A percentile compares a stretch with the other conserved stretches of the same genome.
Evolutionary conservation across 1,140 invertebrate species (phyloP).

Genomic region (Thereuonema tuberculata): DNA sequence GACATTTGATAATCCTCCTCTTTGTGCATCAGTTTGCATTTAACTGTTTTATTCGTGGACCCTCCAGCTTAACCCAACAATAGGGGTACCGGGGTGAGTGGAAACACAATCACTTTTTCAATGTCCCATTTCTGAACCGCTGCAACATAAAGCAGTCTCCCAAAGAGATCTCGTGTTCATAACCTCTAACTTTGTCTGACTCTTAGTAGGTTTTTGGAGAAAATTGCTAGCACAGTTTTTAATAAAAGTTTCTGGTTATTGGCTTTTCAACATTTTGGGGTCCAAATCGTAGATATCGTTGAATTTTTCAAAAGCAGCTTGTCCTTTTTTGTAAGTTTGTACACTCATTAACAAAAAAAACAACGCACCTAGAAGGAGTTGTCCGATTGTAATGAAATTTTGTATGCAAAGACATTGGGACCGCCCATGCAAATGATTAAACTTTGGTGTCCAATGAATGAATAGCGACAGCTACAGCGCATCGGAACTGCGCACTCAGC

Average conservation of each 20-base stretch:
- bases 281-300: neutral
- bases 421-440: too few relatives aligned
- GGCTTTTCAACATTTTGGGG: neutral
- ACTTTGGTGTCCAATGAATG: too few relatives aligned
- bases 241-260: neutral
- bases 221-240: neutral
- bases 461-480: too few relatives aligned
- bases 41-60: neutral
- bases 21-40: conserved; percentile 2
- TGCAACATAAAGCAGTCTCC: conserved; percentile 4
- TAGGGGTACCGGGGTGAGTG: neutral
- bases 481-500: too few relatives aligned
- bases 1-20: neutral
- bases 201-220: neutral
- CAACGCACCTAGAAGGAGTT: too few relatives aligned
- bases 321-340: neutral
- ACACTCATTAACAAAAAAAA: too few relatives aligned
- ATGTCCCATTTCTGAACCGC: neutral
- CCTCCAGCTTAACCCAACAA: neutral
- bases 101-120: conserved; percentile 1
- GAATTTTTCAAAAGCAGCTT: neutral
- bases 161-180: neutral
- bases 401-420: too few relatives aligned
- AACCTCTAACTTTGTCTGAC: neutral
- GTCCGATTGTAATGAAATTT: too few relatives aligned